A percentile compares a stretch with the other conserved stretches of the same genome.
Conservation (phyloP, 2,113 vertebrate genomes). For the Girardinichthys multiradiatus region DNA sequence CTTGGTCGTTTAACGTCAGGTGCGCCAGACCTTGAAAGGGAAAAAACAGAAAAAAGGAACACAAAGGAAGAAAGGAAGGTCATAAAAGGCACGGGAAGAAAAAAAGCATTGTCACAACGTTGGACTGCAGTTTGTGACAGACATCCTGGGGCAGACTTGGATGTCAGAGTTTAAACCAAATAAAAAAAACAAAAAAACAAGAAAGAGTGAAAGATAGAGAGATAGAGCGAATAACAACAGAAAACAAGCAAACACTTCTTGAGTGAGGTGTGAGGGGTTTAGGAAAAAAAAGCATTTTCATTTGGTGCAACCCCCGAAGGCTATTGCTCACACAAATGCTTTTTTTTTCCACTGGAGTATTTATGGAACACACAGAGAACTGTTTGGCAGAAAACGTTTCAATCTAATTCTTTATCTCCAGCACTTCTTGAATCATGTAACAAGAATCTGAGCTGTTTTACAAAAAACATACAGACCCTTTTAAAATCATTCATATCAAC, state of each 20-base stretch:
- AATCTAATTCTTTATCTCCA: constrained; percentile 40
- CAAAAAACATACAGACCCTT: constrained; percentile 40
- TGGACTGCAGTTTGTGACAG: constrained; percentile 90
- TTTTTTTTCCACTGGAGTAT: constrained; percentile 83
- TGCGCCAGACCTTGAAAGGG: constrained; percentile 88
- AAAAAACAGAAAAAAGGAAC: constrained; percentile 84
- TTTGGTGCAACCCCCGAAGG: constrained; percentile 82
- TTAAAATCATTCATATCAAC: not conserved
- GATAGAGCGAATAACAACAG: constrained; percentile 70
- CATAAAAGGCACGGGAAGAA: constrained; percentile 86
- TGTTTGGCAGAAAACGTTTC: constrained; percentile 81
- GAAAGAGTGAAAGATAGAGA: constrained; percentile 61
- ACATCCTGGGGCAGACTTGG: constrained; percentile 85
- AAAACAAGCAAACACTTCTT: constrained; percentile 84
- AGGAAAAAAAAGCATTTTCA: constrained; percentile 85
- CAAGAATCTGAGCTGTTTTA: constrained; percentile 33
- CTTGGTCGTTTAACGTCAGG: constrained; percentile 88
- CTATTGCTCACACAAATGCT: constrained; percentile 85
- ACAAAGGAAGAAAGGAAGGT: constrained; percentile 85
- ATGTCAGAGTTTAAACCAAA: constrained; percentile 86
- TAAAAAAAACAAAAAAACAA: constrained; percentile 67
- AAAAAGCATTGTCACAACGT: constrained; percentile 88
- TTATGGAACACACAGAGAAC: constrained; percentile 86
- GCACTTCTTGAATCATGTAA: constrained; percentile 35
- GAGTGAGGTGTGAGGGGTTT: constrained; percentile 78